phyloP scores from a whole-genome alignment of 1,140 invertebrate genomes.

The Heliconius melpomene region DNA sequence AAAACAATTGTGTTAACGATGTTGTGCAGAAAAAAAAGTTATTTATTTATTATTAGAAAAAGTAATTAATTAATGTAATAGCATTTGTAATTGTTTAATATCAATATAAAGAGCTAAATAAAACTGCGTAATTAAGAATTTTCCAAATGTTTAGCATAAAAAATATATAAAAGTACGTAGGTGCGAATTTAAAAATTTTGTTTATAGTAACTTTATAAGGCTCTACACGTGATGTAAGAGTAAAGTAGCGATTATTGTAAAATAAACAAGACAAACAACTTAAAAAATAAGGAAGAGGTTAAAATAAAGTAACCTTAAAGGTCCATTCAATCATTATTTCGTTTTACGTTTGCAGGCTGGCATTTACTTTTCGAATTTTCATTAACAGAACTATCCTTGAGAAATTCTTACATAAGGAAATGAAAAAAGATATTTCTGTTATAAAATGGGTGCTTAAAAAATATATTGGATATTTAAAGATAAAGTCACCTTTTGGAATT shows the following conservation, averaged over 20 bases:
- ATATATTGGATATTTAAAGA: not conserved
- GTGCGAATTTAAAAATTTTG: not conserved
- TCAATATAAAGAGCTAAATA: not conserved
- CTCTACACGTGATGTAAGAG: not conserved
- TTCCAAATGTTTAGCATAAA: too few species aligned
- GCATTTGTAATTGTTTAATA: not conserved
- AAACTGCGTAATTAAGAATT: not conserved
- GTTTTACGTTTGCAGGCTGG: not conserved
- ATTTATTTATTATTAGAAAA: not conserved
- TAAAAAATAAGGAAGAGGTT: constrained; percentile 8
- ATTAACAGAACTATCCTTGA: not conserved
- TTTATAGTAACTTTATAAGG: not conserved
- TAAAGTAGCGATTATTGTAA: not conserved
- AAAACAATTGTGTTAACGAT: too few species aligned
- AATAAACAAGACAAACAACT: not conserved
- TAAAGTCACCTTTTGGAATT: constrained; percentile 67
- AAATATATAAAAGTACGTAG: too few species aligned
- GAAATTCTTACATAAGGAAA: not conserved
- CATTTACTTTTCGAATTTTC: constrained; percentile 5
- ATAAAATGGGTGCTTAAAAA: not conserved
- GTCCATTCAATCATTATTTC: not conserved
- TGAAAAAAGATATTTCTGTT: not conserved
- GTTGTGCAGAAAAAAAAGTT: not conserved
- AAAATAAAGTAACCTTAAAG: not conserved
- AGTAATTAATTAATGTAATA: not conserved